Conservation (phyloP, 2,113 vertebrate species). For the rat (Rattus norvegicus) region GRCr8 NC_086019.1:221988501-221989000, state of each 20-base stretch:
- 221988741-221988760: not conserved
- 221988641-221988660: rapidly evolving
- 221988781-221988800: not conserved
- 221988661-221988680: not conserved
- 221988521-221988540: not conserved
- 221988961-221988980: not conserved
- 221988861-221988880: not conserved
- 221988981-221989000: conserved; percentile 7
- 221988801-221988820: not conserved
- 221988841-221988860: not conserved
- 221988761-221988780: not conserved
- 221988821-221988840: not conserved
- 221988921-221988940: not conserved
- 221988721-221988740: not conserved
- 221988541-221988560: not conserved
- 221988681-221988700: not conserved
- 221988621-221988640: not conserved
- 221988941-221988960: not conserved
- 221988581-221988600: not conserved
- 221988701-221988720: not conserved
- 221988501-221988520: not conserved
- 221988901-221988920: not conserved
- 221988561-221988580: not conserved
- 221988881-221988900: not conserved
- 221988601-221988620: not conserved